A percentile compares a stretch with the other conserved stretches of the same genome.
phyloP scores from a whole-genome alignment of 2,888 invertebrate species.

The Eretmocerus hayati region DNA sequence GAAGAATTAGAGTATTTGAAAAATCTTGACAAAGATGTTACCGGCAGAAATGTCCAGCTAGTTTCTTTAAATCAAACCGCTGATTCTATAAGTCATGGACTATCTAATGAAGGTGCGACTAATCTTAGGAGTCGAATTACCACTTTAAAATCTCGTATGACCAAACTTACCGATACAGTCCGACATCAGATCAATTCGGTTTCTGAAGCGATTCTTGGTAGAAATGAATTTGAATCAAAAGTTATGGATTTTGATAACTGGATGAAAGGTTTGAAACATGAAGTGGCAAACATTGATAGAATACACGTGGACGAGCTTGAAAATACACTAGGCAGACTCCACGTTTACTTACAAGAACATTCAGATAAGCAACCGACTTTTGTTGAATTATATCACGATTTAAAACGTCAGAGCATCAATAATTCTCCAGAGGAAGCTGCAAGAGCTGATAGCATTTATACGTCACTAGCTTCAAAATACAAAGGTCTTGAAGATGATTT shows the following conservation, averaged over 20 bases:
- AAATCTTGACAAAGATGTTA: slow-evolving; percentile 76
- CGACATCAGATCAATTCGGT: slow-evolving; percentile 70
- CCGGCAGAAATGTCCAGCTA: slow-evolving; percentile 76
- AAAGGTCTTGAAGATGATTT: slow-evolving; percentile 69
- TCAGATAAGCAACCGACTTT: slow-evolving; percentile 75
- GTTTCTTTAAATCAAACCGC: slow-evolving; percentile 72
- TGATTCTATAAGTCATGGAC: slow-evolving; percentile 69
- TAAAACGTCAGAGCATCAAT: slow-evolving; percentile 65
- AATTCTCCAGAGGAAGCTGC: slow-evolving; percentile 70
- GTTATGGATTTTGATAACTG: slow-evolving; percentile 72
- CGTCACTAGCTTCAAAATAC: slow-evolving; percentile 68
- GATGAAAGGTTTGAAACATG: slow-evolving; percentile 66
- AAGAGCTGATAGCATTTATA: slow-evolving; percentile 67
- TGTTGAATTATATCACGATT: slow-evolving; percentile 72
- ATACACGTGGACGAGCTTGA: slow-evolving; percentile 77
- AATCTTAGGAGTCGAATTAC: slow-evolving; percentile 65
- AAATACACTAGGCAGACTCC: slow-evolving; percentile 67
- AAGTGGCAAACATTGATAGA: slow-evolving; percentile 71
- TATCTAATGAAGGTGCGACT: slow-evolving; percentile 71
- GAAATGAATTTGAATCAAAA: slow-evolving; percentile 78
- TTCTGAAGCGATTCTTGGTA: slow-evolving; percentile 72
- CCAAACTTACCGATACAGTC: slow-evolving; percentile 68
- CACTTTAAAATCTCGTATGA: slow-evolving; percentile 67
- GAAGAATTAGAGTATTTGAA: slow-evolving; percentile 69
- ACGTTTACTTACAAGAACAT: slow-evolving; percentile 76